These are phyloP conservation scores for Glaucidium brasilianum DNA, from an alignment of 2,113 vertebrate genomes.

Conservation along the genomic window DNA sequence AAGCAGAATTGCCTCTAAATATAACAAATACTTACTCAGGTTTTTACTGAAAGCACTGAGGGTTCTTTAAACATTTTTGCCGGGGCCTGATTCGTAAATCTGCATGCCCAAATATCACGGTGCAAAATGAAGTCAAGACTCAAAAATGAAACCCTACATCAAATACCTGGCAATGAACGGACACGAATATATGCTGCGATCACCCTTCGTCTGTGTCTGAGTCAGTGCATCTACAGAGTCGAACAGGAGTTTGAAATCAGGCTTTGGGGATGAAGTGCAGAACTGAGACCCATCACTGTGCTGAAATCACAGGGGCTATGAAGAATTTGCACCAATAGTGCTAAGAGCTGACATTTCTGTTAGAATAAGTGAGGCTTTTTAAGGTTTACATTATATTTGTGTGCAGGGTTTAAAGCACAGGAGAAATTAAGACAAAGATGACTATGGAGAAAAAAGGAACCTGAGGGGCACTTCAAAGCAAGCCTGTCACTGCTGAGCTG, in stretches of 20 bases:
- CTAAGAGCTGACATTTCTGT: background rate
- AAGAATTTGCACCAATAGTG: background rate
- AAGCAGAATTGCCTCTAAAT: slow-evolving; percentile 55
- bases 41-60: background rate
- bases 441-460: background rate
- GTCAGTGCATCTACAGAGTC: background rate
- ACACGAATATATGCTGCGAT: fast-evolving
- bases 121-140: background rate
- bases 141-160: background rate
- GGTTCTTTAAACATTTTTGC: background rate
- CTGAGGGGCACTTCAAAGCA: background rate
- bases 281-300: background rate
- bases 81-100: background rate
- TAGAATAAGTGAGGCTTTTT: background rate
- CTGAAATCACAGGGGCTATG: background rate
- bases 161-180: background rate
- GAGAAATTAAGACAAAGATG: background rate
- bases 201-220: fast-evolving
- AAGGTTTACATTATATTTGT: background rate
- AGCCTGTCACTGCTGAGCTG: background rate
- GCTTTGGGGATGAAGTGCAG: background rate
- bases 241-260: fast-evolving
- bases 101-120: background rate
- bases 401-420: background rate
- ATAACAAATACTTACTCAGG: slow-evolving; percentile 53